A percentile compares a stretch with the other conserved stretches of the same genome.
These are phyloP conservation scores for Trichechus manatus DNA, from an alignment of 2,113 vertebrate genomes.

Conservation along the genomic window DNA sequence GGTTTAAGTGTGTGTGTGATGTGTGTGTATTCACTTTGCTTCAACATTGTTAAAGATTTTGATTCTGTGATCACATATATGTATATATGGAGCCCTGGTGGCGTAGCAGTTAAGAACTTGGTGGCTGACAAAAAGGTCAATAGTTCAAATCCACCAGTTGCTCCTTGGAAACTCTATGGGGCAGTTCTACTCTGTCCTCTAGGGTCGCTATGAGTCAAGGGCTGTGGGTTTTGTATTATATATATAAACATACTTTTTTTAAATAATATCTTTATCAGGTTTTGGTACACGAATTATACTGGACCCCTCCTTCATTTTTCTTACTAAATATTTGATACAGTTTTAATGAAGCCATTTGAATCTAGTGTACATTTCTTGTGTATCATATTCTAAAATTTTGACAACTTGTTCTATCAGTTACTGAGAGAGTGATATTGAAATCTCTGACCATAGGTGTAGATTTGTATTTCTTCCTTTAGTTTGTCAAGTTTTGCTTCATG, in stretches of 20 bases:
- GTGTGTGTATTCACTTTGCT: neutral
- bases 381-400: no score
- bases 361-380: no score
- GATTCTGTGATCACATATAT: neutral
- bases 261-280: neutral
- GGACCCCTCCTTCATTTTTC: neutral
- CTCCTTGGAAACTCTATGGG: no score
- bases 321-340: conserved; percentile 25
- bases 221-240: no score
- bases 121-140: no score
- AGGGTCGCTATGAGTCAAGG: no score
- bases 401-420: no score
- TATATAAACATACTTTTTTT: no score
- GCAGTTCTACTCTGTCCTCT: no score
- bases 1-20: neutral
- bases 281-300: neutral
- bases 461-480: neutral
- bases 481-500: neutral
- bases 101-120: no score
- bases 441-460: neutral
- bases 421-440: neutral
- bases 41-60: neutral
- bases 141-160: no score
- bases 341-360: neutral
- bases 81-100: neutral